A percentile compares a stretch with the other conserved stretches of the same genome.
Conservation (phyloP, 2,113 vertebrate genomes). For the Hemiscyllium ocellatum region DNA sequence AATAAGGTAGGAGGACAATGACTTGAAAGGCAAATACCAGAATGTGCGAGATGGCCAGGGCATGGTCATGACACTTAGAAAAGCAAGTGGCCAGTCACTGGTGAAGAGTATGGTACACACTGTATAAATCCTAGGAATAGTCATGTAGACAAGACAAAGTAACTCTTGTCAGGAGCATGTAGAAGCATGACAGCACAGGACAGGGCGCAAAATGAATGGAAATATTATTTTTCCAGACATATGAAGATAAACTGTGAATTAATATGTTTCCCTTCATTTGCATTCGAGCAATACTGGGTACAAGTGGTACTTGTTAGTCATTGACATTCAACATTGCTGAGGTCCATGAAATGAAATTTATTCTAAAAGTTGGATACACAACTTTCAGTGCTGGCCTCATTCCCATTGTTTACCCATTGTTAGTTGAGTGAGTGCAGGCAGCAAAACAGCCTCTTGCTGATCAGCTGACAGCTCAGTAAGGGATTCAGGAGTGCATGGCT, state of each 20-base stretch:
- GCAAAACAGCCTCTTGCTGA: not conserved
- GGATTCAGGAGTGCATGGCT: not conserved
- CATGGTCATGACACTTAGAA: not conserved
- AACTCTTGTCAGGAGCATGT: not conserved
- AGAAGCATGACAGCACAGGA: not conserved
- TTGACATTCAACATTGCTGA: not conserved
- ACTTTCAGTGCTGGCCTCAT: not conserved
- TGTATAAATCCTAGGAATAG: not conserved
- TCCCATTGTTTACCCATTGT: not conserved
- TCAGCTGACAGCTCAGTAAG: too few species aligned
- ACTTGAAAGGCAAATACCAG: not conserved
- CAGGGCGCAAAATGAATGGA: not conserved
- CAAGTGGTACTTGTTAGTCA: not conserved
- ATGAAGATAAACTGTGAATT: not conserved
- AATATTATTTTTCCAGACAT: not conserved
- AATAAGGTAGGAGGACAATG: not conserved
- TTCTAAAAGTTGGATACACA: not conserved
- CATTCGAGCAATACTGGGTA: not conserved
- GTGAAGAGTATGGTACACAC: not conserved
- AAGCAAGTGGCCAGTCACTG: not conserved
- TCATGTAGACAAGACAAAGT: too few species aligned
- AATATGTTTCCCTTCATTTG: not conserved
- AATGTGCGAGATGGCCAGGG: not conserved
- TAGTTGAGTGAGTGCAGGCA: not conserved
- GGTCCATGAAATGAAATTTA: not conserved